phyloP scores from a whole-genome alignment of 1,140 invertebrate genomes.

The Trichomalopsis sarcophagae region DNA sequence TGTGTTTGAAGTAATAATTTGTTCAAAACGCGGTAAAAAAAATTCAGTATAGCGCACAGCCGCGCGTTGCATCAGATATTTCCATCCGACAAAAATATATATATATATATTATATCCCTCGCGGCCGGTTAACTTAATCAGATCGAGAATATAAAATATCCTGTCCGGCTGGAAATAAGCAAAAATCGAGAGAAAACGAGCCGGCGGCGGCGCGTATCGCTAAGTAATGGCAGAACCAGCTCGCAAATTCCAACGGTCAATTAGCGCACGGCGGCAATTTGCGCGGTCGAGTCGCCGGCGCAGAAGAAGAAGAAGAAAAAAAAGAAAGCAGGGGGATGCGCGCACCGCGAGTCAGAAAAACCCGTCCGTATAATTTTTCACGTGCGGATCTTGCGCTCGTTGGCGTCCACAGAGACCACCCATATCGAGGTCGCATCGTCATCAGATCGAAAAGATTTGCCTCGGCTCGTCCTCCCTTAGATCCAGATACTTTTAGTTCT shows the following conservation, averaged over 20 bases:
- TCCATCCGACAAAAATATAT: not conserved
- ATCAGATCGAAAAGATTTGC: constrained; percentile 21
- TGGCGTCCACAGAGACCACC: constrained; percentile 29
- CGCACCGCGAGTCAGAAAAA: constrained; percentile 20
- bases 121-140: not conserved
- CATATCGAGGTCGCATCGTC: constrained; percentile 28
- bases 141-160: not conserved
- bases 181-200: not conserved
- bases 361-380: constrained; percentile 40
- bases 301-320: not conserved
- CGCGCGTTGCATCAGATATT: no score
- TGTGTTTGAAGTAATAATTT: not conserved
- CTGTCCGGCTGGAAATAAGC: not conserved
- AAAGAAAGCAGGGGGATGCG: not conserved
- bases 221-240: not conserved
- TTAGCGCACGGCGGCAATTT: constrained; percentile 37
- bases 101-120: not conserved
- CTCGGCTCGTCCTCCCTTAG: not conserved
- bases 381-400: constrained; percentile 13
- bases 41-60: no score
- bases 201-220: not conserved
- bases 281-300: constrained; percentile 9
- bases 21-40: no score
- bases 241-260: constrained; percentile 28
- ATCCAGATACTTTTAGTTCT: not conserved